phyloP scores from a whole-genome alignment of 2,888 invertebrate species.

The Agrilus cyanescens region DNA sequence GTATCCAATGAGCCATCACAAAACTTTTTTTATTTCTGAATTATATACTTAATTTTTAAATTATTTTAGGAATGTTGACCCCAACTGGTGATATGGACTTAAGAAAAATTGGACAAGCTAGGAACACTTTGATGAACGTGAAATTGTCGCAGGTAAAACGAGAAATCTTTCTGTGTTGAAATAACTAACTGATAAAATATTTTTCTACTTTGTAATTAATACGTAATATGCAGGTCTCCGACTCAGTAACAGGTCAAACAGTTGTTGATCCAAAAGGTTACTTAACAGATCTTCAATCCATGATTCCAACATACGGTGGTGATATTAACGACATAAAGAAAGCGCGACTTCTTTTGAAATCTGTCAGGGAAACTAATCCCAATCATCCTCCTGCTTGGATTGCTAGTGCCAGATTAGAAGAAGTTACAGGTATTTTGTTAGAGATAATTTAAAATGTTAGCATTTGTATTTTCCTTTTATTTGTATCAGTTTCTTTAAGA shows the following conservation, averaged over 20 bases:
- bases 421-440: slow-evolving; percentile 87
- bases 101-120: slow-evolving; percentile 95
- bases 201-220: neutral
- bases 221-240: slow-evolving; percentile 57
- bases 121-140: slow-evolving; percentile 98
- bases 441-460: too few relatives aligned
- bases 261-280: slow-evolving; percentile 99
- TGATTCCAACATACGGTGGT: slow-evolving; percentile 97
- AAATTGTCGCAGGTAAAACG: slow-evolving; percentile 70
- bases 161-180: neutral
- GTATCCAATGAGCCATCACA: neutral
- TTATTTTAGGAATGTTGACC: slow-evolving; percentile 54
- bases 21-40: neutral
- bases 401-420: slow-evolving; percentile 94
- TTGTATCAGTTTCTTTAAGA: too few relatives aligned
- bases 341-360: slow-evolving; percentile 86
- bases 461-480: too few relatives aligned
- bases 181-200: neutral
- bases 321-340: slow-evolving; percentile 98
- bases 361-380: slow-evolving; percentile 94
- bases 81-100: slow-evolving; percentile 90
- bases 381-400: slow-evolving; percentile 99
- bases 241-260: slow-evolving; percentile 97
- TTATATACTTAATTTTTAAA: neutral
- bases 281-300: slow-evolving; percentile 96